Evolutionary conservation across 2,797 vertebrate genomes (phyloP).

Genomic region (Eulemur coronatus): DNA sequence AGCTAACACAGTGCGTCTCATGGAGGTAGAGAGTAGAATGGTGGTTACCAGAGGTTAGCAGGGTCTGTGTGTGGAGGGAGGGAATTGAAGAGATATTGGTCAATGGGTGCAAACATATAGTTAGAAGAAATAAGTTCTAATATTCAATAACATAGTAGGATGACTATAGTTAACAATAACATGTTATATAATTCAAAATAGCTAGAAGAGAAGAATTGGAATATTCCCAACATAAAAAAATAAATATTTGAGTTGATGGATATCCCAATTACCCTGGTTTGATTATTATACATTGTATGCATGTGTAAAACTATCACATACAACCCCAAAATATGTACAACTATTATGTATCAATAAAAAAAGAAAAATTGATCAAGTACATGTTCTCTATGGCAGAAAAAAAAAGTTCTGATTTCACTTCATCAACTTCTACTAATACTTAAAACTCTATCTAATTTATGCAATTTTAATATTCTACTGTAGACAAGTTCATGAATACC

Average conservation of each 20-base stretch:
- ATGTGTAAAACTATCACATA: not conserved
- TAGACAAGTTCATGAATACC: constrained; percentile 73
- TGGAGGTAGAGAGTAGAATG: too few relatives aligned
- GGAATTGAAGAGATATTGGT: not conserved
- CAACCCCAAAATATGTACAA: not conserved
- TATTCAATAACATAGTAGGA: not conserved
- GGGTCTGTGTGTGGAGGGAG: not conserved
- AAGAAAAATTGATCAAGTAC: not conserved
- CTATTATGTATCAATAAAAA: not conserved
- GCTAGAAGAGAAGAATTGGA: not conserved
- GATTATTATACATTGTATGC: not conserved
- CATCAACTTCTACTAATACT: constrained; percentile 17
- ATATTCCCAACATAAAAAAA: not conserved
- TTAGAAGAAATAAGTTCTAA: not conserved
- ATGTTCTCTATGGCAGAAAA: not conserved
- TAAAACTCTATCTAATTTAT: constrained; percentile 33
- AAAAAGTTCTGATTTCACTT: constrained; percentile 54
- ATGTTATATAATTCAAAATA: not conserved
- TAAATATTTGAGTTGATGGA: not conserved
- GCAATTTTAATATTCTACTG: constrained; percentile 49
- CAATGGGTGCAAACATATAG: not conserved
- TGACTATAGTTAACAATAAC: not conserved
- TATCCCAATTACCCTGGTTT: not conserved
- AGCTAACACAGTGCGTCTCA: not conserved
- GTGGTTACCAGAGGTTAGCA: not conserved